Conservation (phyloP, 2,113 vertebrate genomes). For the Lepisosteus oculatus region DNA sequence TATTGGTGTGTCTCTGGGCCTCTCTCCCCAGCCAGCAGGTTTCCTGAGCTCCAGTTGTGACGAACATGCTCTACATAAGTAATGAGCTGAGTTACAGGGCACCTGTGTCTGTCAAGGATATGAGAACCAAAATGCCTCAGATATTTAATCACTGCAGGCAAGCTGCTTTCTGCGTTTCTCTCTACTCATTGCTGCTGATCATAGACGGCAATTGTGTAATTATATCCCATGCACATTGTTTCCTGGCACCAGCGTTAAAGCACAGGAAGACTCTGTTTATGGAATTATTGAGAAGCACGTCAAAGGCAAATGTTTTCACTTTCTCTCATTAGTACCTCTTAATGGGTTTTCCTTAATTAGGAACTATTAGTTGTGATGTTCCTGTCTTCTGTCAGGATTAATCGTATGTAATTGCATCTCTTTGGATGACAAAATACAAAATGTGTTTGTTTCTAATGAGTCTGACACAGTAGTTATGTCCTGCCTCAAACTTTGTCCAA, state of each 20-base stretch:
- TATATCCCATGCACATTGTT: not conserved
- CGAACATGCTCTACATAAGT: not conserved
- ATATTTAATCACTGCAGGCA: not conserved
- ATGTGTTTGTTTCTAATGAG: not conserved
- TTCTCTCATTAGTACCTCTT: slow-evolving; percentile 6
- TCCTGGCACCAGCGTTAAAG: not conserved
- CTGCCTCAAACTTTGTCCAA: too few species aligned
- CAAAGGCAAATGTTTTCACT: not conserved
- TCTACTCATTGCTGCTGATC: not conserved
- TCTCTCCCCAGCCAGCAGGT: not conserved
- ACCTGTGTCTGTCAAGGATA: not conserved
- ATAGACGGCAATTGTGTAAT: not conserved
- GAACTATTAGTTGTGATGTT: not conserved
- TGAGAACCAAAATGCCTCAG: not conserved
- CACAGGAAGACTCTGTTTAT: not conserved
- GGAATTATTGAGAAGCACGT: not conserved
- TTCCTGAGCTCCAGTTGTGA: not conserved
- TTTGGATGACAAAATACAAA: not conserved
- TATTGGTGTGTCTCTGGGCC: too few species aligned
- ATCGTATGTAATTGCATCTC: not conserved
- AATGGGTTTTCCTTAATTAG: not conserved
- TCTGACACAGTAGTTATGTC: too few species aligned
- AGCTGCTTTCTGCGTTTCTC: not conserved
- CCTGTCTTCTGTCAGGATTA: not conserved
- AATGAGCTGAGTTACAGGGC: not conserved